Percentiles rank a stretch among this genome's conserved stretches.
These are phyloP conservation scores for Arctopsyche grandis DNA, from an alignment of 1,140 invertebrate genomes.

Conservation along the genomic window DNA sequence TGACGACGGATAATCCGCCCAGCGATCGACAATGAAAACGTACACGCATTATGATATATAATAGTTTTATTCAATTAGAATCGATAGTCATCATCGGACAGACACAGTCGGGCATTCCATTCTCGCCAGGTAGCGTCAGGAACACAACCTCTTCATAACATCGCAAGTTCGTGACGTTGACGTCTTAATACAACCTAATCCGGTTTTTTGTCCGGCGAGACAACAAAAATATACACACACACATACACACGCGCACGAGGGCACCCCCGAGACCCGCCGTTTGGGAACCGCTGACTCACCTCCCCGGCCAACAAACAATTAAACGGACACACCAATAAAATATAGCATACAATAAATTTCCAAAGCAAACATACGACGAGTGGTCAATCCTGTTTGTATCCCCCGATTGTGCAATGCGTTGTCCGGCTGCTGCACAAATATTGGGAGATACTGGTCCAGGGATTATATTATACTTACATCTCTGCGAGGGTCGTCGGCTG, in stretches of 20 bases:
- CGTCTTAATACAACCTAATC: slow-evolving; percentile 52
- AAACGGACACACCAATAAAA: slow-evolving; percentile 44
- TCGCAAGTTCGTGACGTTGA: slow-evolving; percentile 46
- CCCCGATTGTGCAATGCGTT: background rate
- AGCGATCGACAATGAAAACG: background rate
- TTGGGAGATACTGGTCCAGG: background rate
- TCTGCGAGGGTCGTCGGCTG: background rate
- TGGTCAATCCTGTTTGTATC: slow-evolving; percentile 15
- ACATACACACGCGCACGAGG: background rate
- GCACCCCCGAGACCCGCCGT: background rate
- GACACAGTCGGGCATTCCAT: slow-evolving; percentile 35
- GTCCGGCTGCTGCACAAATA: background rate
- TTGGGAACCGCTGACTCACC: slow-evolving; percentile 42
- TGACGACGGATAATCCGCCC: background rate
- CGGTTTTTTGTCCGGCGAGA: slow-evolving; percentile 32
- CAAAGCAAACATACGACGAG: slow-evolving; percentile 33
- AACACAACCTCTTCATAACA: slow-evolving; percentile 46
- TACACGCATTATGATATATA: background rate
- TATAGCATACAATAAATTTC: slow-evolving; percentile 36
- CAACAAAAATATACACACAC: background rate
- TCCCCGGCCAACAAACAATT: slow-evolving; percentile 37
- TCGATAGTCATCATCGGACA: slow-evolving; percentile 41
- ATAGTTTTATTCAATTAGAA: slow-evolving; percentile 45
- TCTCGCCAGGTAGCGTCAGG: slow-evolving; percentile 44
- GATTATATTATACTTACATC: background rate